Percentiles rank a stretch among this genome's conserved stretches.
Conservation (phyloP, 1,140 invertebrate species). For the Diabrotica virgifera region DNA sequence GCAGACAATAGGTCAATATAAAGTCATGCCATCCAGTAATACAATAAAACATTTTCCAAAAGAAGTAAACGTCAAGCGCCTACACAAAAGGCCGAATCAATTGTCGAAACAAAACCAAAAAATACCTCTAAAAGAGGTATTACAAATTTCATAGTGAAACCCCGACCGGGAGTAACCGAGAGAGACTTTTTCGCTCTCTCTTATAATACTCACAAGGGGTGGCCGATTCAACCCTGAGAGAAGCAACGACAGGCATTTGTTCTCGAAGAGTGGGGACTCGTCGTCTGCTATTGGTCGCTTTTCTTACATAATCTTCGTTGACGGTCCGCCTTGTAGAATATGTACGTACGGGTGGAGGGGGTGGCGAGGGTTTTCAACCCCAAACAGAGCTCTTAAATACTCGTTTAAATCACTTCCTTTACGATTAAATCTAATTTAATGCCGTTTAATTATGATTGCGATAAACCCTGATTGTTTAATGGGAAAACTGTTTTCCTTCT, state of each 20-base stretch:
- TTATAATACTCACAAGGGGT: conserved; percentile 14
- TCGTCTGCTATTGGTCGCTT: conserved; percentile 29
- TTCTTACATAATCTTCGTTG: conserved; percentile 36
- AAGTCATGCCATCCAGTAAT: background rate
- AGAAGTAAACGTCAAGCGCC: background rate
- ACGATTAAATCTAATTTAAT: conserved; percentile 38
- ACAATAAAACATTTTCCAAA: background rate
- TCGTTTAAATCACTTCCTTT: conserved; percentile 34
- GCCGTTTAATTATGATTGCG: conserved; percentile 33
- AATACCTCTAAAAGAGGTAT: conserved; percentile 14
- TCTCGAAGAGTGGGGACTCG: conserved; percentile 21
- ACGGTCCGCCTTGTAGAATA: conserved; percentile 28
- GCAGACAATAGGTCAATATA: too few species aligned
- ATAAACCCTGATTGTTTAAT: conserved; percentile 35
- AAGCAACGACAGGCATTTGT: conserved; percentile 12
- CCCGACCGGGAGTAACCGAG: conserved; percentile 7
- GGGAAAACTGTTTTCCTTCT: conserved; percentile 18
- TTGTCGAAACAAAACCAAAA: conserved; percentile 12
- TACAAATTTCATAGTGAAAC: conserved; percentile 15
- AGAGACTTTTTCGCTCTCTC: conserved; percentile 4
- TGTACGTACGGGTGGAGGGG: background rate
- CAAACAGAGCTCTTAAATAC: conserved; percentile 28
- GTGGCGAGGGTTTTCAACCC: conserved; percentile 12
- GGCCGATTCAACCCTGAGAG: conserved; percentile 13
- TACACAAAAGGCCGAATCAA: conserved; percentile 13